Conservation (phyloP, 2,888 invertebrate genomes). For the Cheilosia impressa region DNA sequence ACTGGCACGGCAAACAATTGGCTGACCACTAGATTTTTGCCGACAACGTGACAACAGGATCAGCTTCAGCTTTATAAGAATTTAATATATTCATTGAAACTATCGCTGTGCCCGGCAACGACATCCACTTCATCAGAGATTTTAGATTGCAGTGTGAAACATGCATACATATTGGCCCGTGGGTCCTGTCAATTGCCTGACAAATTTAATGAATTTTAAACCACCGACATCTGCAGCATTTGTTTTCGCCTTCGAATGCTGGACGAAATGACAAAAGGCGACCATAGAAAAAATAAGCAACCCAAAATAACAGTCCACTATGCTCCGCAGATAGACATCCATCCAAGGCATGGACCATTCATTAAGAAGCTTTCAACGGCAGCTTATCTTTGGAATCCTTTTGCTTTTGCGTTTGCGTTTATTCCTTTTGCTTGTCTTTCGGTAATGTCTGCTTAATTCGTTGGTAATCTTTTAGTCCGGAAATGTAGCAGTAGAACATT, state of each 20-base stretch:
- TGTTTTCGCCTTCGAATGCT: conserved; percentile 4
- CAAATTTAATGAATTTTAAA: conserved; percentile 69
- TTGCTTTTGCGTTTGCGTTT: conserved; percentile 32
- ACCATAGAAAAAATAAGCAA: not conserved
- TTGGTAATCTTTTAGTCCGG: conserved; percentile 63
- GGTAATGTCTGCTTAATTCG: conserved; percentile 60
- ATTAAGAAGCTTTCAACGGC: conserved; percentile 65
- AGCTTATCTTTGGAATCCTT: conserved; percentile 54
- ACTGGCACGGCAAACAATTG: conserved; percentile 58
- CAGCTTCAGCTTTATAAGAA: conserved; percentile 62
- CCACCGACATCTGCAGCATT: conserved; percentile 5
- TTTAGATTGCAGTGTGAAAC: conserved; percentile 46
- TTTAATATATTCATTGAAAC: conserved; percentile 72
- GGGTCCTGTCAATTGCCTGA: conserved; percentile 45
- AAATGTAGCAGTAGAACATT: conserved; percentile 48
- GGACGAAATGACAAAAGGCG: not conserved
- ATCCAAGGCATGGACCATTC: conserved; percentile 40
- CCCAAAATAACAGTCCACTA: not conserved
- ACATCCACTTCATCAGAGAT: not conserved
- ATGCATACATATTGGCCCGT: conserved; percentile 11
- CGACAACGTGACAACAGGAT: conserved; percentile 56
- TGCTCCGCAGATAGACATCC: not conserved
- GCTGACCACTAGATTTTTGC: conserved; percentile 64
- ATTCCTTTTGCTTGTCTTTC: conserved; percentile 3
- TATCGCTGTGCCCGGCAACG: conserved; percentile 3